These are phyloP conservation scores for Platichthys stellatus DNA, from an alignment of 2,113 vertebrate genomes.

Conservation along the genomic window DNA sequence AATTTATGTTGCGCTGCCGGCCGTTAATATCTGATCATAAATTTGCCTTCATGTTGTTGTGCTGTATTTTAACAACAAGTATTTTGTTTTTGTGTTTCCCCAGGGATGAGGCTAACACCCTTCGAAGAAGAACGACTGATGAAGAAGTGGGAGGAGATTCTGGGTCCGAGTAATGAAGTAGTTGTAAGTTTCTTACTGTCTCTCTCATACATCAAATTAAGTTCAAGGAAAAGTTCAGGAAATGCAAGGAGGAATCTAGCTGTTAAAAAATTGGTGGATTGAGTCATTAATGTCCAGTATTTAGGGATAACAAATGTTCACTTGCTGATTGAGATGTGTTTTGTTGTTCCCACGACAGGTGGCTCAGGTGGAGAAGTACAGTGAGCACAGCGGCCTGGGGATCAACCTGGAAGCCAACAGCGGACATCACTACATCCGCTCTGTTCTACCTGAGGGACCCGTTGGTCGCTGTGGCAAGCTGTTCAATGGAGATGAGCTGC, in stretches of 20 bases:
- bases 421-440: constrained; percentile 95
- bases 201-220: not conserved
- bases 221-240: not conserved
- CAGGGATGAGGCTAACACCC: constrained; percentile 63
- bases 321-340: not conserved
- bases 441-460: constrained; percentile 94
- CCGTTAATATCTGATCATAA: not conserved
- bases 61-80: not conserved
- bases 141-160: constrained; percentile 89
- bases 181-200: constrained; percentile 84
- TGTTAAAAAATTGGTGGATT: not conserved
- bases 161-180: constrained; percentile 90
- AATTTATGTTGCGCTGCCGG: not conserved
- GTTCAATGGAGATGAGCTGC: constrained; percentile 93
- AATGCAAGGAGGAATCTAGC: not conserved
- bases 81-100: constrained; percentile 23
- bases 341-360: constrained; percentile 79
- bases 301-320: not conserved
- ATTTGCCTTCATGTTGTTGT: constrained; percentile 1
- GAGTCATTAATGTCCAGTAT: not conserved
- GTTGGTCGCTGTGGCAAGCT: constrained; percentile 92
- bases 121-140: constrained; percentile 77
- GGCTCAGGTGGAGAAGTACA: constrained; percentile 93
- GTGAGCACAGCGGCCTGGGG: constrained; percentile 92
- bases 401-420: constrained; percentile 93